Conservation (phyloP, 2,113 vertebrate genomes). For the Antechinus stuartii region DNA sequence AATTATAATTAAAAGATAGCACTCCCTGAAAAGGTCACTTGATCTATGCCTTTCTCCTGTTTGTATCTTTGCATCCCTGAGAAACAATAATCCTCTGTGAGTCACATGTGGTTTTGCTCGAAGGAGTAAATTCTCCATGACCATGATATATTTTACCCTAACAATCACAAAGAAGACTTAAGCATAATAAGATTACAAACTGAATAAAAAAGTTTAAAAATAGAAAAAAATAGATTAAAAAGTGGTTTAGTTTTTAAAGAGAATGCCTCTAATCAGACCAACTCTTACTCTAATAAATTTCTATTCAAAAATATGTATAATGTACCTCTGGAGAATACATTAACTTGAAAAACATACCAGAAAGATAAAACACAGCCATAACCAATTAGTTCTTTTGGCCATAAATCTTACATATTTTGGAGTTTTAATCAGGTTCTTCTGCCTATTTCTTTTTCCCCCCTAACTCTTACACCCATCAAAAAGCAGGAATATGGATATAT, state of each 20-base stretch:
- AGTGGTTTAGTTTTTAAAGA: background rate
- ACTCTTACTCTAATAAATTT: background rate
- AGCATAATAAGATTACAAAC: background rate
- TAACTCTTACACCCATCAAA: background rate
- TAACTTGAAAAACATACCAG: background rate
- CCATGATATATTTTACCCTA: background rate
- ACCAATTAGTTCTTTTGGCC: background rate
- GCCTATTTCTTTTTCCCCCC: background rate
- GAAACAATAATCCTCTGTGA: background rate
- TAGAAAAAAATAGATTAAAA: background rate
- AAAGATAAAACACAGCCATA: background rate
- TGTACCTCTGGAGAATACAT: background rate
- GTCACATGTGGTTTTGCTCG: background rate
- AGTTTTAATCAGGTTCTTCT: background rate
- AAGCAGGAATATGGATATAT: background rate
- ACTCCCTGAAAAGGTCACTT: background rate
- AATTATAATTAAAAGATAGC: conserved; percentile 1
- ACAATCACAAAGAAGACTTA: background rate
- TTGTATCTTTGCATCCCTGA: background rate
- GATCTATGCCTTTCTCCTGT: background rate
- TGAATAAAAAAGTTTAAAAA: background rate
- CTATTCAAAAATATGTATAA: background rate
- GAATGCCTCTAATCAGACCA: background rate
- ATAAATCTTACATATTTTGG: background rate
- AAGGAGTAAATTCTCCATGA: background rate